Evolutionary conservation across 2,113 vertebrate genomes (phyloP).

Genomic region (Geothlypis trichas): DNA sequence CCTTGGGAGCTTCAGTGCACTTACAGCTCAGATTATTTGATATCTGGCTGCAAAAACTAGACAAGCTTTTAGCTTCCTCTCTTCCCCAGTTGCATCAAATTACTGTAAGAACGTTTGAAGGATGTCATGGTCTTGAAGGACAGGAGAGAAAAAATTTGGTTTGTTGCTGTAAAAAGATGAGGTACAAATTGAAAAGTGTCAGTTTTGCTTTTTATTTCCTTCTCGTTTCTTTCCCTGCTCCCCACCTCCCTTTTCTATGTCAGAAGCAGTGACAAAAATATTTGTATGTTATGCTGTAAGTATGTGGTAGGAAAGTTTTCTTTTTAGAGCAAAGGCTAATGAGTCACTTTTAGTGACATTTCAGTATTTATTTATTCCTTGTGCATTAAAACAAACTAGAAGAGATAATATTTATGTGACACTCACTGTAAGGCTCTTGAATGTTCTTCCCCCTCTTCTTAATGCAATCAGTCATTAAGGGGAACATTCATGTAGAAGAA

Average conservation of each 20-base stretch:
- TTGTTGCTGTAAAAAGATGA: neutral
- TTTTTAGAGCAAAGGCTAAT: neutral
- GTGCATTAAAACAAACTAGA: neutral
- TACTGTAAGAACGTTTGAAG: neutral
- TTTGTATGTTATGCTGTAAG: neutral
- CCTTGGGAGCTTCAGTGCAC: neutral
- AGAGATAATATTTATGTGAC: neutral
- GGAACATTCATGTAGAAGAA: neutral
- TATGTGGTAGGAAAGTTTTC: neutral
- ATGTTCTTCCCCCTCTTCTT: neutral
- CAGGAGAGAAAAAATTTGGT: neutral
- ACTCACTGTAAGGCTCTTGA: neutral
- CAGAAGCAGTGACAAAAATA: neutral
- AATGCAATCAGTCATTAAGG: neutral
- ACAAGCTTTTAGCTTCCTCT: neutral
- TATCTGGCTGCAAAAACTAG: neutral
- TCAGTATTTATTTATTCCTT: neutral
- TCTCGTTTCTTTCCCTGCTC: neutral
- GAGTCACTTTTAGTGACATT: neutral
- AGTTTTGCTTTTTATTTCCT: neutral
- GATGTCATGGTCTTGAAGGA: neutral
- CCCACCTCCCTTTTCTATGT: fast-evolving
- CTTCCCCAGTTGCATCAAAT: neutral
- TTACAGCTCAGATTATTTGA: neutral
- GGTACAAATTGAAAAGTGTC: neutral